Evolutionary conservation across 2,888 invertebrate species (phyloP).

Genomic region (Ryuthela nishihirai): DNA sequence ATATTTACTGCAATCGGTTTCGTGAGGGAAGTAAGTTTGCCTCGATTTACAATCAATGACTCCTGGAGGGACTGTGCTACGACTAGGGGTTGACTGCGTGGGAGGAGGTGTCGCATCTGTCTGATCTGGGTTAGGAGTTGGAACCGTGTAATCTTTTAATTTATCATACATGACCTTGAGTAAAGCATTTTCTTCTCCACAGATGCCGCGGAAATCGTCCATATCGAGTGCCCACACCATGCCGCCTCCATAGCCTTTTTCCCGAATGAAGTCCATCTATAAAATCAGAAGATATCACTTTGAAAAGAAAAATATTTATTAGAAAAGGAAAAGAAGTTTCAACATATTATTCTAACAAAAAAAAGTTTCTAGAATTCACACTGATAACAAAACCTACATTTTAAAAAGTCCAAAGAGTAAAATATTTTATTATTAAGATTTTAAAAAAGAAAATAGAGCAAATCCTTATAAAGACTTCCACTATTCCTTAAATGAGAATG

Average conservation of each 20-base stretch:
- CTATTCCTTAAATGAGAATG: too few relatives aligned
- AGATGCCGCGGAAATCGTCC: constrained; percentile 44
- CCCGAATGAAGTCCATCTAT: constrained; percentile 47
- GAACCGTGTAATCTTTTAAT: constrained; percentile 62
- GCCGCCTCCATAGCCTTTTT: constrained; percentile 42
- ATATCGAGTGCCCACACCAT: constrained; percentile 42
- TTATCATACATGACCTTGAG: constrained; percentile 66
- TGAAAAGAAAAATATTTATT: background rate
- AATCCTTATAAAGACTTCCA: too few relatives aligned
- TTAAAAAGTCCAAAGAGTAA: too few relatives aligned
- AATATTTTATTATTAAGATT: too few relatives aligned
- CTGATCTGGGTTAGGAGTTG: background rate
- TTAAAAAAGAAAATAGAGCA: too few relatives aligned
- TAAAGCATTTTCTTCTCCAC: constrained; percentile 59
- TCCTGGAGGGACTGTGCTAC: constrained; percentile 56
- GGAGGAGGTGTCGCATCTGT: too few relatives aligned
- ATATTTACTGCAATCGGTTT: constrained; percentile 59
- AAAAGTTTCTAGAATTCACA: too few relatives aligned
- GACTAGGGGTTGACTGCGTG: background rate
- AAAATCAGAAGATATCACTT: too few relatives aligned
- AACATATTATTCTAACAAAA: too few relatives aligned
- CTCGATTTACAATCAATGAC: background rate
- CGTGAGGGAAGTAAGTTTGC: constrained; percentile 4
- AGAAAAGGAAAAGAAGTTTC: too few relatives aligned
- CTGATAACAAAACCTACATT: too few relatives aligned